Evolutionary conservation across 92 coral and sea anemone genomes (phyloP), one percentile per base, ranked within the genome.

Genomic region (Phenganax marumi): DNA sequence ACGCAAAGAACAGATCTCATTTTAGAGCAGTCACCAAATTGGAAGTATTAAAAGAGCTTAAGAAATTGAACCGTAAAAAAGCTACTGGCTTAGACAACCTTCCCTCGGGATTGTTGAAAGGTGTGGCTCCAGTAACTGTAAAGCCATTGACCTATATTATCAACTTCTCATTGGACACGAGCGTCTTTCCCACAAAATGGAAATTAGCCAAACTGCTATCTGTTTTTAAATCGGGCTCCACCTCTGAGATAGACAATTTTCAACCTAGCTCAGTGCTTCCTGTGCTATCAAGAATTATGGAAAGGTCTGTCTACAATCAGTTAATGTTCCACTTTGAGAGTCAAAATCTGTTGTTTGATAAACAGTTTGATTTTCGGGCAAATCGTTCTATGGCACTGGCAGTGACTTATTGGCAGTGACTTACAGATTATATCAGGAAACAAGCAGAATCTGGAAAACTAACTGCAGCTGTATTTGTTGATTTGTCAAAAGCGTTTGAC

Each of bases 21-120:
- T 33, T 33, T 33, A 33, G 43, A 33, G 43, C 43, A 33, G 43
- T 33, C 43, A 33, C 43, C 5, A 5, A 33, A 33, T 33, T 33
- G 43, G 70, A 70, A 70, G 76, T 70, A 5, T 8, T 70, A 14
- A 70, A 21, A 48, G 47, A n/a, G 12, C 8, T 46, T 39, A 70
- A 70, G 47, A 48, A 70, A 12, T n/a, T 70, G 47, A 70, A 70
- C 3, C 76, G 76, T 33, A 70, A 70, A 21, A 70, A 70, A 33
- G 39, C 55, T 33, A n/a, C 39, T 18, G 76, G 76, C 14, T 53
- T 70, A 5, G 76, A 70, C 17, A 53, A 68, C n/a, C 26, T 68
- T 10, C 76, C 76, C 12, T 53, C 76, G 8, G 76, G 76, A 5
- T 53, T 70, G 19, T 70, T 70, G 12, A 70, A 70, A 70, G 76